Percentiles rank a stretch among this genome's conserved stretches.
phyloP scores from a whole-genome alignment of 2,888 invertebrate species.

The Melinaea menophilus region DNA sequence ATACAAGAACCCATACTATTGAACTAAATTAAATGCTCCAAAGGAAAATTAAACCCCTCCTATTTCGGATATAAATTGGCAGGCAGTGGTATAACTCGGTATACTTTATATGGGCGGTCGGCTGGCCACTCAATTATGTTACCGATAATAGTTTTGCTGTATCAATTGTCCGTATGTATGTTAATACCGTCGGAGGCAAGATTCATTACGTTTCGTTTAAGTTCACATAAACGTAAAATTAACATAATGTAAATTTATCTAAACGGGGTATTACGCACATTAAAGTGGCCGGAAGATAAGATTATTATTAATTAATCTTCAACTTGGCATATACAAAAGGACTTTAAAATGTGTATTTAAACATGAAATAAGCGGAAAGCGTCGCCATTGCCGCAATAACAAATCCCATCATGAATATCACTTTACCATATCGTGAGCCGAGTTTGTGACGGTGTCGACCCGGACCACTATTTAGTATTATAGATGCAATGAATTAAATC shows the following conservation, averaged over 20 bases:
- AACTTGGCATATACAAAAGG: background rate
- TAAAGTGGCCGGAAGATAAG: background rate
- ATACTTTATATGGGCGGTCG: conserved; percentile 25
- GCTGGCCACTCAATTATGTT: conserved; percentile 28
- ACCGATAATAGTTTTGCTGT: conserved; percentile 22
- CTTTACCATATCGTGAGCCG: conserved; percentile 16
- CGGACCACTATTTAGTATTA: conserved; percentile 5
- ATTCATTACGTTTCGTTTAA: background rate
- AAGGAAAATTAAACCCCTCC: conserved; percentile 34
- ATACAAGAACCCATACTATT: conserved; percentile 42
- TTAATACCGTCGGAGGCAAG: conserved; percentile 17
- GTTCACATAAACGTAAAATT: background rate
- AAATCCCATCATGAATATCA: conserved; percentile 19
- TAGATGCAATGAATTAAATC: no score
- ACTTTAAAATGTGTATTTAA: background rate
- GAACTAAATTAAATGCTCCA: conserved; percentile 47
- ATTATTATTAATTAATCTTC: background rate
- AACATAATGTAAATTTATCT: conserved; percentile 1
- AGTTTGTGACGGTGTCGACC: conserved; percentile 7
- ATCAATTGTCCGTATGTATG: conserved; percentile 29
- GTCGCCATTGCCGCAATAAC: conserved; percentile 15
- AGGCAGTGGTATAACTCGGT: conserved; percentile 23
- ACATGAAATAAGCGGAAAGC: conserved; percentile 20
- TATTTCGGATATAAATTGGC: conserved; percentile 35
- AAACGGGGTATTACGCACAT: background rate